Conservation (phyloP, 2,797 vertebrate genomes). For the Geotria australis region DNA sequence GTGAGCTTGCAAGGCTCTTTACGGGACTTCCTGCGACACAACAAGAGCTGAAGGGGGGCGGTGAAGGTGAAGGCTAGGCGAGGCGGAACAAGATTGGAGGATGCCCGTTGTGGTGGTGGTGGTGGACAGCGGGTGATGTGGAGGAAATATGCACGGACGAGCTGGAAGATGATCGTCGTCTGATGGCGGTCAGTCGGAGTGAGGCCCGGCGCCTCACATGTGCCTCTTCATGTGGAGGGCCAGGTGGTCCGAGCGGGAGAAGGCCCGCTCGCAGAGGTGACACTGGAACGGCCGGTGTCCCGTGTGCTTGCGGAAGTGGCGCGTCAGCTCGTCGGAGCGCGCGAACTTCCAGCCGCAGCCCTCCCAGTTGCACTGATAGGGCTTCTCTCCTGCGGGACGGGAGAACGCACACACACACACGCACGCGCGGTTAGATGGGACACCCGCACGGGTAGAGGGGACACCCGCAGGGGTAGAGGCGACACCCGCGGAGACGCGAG, state of each 20-base stretch:
- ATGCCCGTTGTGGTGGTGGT: too few species aligned
- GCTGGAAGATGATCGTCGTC: too few species aligned
- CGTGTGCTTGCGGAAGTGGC: conserved; percentile 81
- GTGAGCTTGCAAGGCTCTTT: too few species aligned
- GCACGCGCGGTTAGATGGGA: accelerated
- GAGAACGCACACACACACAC: conserved; percentile 2
- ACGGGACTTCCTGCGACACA: too few species aligned
- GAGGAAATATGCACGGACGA: too few species aligned
- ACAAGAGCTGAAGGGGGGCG: too few species aligned
- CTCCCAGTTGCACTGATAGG: conserved; percentile 84
- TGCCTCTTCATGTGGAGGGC: conserved; percentile 86
- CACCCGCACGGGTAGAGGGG: conserved; percentile 1
- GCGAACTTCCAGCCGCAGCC: conserved; percentile 89
- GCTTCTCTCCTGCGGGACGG: conserved; percentile 41
- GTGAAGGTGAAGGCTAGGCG: too few species aligned
- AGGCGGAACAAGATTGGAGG: too few species aligned
- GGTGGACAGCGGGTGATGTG: too few species aligned
- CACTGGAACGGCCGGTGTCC: conserved; percentile 80
- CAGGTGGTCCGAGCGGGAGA: conserved; percentile 76
- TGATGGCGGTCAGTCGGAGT: too few species aligned
- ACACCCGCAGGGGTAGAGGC: not conserved
- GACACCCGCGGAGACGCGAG: not conserved
- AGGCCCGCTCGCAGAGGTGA: conserved; percentile 65
- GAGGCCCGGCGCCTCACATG: conserved; percentile 20
- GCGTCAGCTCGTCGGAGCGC: conserved; percentile 62